These are phyloP conservation scores for Eupithecia abbreviata DNA, from an alignment of 2,888 invertebrate genomes.

Conservation along the genomic window DNA sequence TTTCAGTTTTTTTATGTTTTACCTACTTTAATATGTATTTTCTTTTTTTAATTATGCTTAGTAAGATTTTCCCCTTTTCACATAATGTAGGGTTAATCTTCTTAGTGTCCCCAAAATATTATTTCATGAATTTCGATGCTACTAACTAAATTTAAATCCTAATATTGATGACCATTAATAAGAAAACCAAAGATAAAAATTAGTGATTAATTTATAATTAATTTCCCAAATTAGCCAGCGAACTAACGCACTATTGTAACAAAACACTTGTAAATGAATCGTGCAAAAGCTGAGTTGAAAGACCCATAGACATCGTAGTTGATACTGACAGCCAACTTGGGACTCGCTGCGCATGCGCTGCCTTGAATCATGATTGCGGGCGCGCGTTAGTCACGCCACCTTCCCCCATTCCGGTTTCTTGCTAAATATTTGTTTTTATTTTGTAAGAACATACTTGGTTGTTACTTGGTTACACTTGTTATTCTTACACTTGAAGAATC, in stretches of 20 bases:
- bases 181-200: background rate
- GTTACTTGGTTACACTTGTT: background rate
- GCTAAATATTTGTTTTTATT: slow-evolving; percentile 35
- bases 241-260: too few species aligned
- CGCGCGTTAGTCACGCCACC: slow-evolving; percentile 68
- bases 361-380: slow-evolving; percentile 68
- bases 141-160: background rate
- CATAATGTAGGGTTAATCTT: too few species aligned
- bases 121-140: background rate
- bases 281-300: slow-evolving; percentile 48
- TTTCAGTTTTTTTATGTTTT: too few species aligned
- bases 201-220: too few species aligned
- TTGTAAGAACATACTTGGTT: background rate
- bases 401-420: slow-evolving; percentile 44
- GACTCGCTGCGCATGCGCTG: slow-evolving; percentile 48
- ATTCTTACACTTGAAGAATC: background rate
- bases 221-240: too few species aligned
- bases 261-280: background rate
- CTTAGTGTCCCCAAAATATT: background rate
- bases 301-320: slow-evolving; percentile 32
- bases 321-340: slow-evolving; percentile 17
- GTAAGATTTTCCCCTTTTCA: too few species aligned
- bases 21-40: too few species aligned
- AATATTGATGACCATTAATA: background rate
- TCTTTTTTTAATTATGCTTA: too few species aligned